A percentile compares a stretch with the other conserved stretches of the same genome.
These are phyloP conservation scores for Perizoma flavofasciatum DNA, from an alignment of 2,888 invertebrate species.

Conservation along the genomic window DNA sequence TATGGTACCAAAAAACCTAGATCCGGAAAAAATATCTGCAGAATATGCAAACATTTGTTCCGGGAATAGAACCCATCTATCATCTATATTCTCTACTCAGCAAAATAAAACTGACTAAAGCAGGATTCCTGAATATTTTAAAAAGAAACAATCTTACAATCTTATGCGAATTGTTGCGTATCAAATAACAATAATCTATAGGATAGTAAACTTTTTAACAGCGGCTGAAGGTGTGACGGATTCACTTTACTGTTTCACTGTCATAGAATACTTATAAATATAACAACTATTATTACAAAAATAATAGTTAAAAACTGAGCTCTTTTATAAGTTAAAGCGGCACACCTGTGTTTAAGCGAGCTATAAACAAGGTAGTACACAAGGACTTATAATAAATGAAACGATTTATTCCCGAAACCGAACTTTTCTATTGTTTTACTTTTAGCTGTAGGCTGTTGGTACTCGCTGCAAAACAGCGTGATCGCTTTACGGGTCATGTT, in stretches of 20 bases:
- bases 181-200: neutral
- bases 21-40: too few relatives aligned
- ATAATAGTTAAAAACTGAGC: constrained; percentile 30
- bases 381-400: constrained; percentile 61
- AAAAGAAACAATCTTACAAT: neutral
- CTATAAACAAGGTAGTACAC: constrained; percentile 43
- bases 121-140: too few relatives aligned
- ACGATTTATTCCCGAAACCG: constrained; percentile 63
- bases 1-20: too few relatives aligned
- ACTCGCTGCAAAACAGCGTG: constrained; percentile 72
- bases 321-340: constrained; percentile 34
- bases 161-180: neutral
- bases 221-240: neutral
- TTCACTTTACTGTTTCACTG: constrained; percentile 3
- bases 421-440: constrained; percentile 74
- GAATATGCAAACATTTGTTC: too few relatives aligned
- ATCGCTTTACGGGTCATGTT: constrained; percentile 78
- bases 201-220: too few relatives aligned
- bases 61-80: too few relatives aligned
- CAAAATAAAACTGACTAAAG: too few relatives aligned
- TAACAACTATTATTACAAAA: constrained; percentile 4
- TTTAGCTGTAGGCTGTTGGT: constrained; percentile 60
- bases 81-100: too few relatives aligned
- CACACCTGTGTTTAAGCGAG: constrained; percentile 48
- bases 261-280: constrained; percentile 14